Evolutionary conservation across 2,113 vertebrate species (phyloP), one percentile per base, ranked within the genome.

Genomic region (Balaeniceps rex): DNA sequence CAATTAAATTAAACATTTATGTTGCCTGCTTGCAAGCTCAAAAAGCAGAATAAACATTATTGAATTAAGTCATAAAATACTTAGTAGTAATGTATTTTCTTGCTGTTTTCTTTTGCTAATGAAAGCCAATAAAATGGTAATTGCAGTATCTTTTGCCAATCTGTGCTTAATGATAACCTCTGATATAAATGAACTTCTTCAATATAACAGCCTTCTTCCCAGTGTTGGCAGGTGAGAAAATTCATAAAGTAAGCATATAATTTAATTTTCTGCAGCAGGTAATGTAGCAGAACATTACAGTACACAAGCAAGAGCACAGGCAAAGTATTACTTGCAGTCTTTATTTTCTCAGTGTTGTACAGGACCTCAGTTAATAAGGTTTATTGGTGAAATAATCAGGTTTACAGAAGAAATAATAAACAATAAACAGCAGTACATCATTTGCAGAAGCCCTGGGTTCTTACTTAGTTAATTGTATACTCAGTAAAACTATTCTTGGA

Each of bases 401-500:
- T 75, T 87, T 88, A 70, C 54, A 63, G 60, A 69, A 82, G 74
- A 71, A 97, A 84, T 92, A 78, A 55, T 89, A 81, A 87, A 51
- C 64, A 82, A 71, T 81, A 60, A 89, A 38, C 26, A 77, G 38
- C 24, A 61, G 38, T 87, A 22, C 6, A 5, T 65, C 12, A 34
- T 95, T 94, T 94, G 42, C 69, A 79, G 91, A 91, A 70, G 49
- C 36, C 18, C 36, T 87, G 51, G 28, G 26, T 78, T 70, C 69
- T 90, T 87, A 52, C 26, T 88, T 92, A 74, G 36, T 91, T 94
- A 81, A 75, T 87, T 94, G 46, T 82, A 65, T 80, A 76, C 49
- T 91, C 52, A 36, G 55, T 88, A 84, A 90, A 95, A 90, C 54
- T 94, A 36, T 92, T 91, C 55, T 81, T 88, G 83, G 94, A 95